Evolutionary conservation across 1,140 invertebrate genomes (phyloP).

Genomic region (Cyclargus thomasi): DNA sequence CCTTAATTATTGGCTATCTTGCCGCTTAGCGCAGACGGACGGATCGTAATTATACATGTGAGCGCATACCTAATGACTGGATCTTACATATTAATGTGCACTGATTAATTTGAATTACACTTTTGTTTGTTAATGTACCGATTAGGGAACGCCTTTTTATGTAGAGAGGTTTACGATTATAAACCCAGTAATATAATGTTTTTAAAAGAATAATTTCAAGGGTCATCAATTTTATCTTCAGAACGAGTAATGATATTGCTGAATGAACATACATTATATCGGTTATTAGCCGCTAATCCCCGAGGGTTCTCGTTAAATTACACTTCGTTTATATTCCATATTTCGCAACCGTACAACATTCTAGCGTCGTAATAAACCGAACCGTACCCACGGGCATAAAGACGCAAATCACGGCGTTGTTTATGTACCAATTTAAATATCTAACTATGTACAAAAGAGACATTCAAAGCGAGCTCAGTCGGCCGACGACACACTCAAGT

Average conservation of each 20-base stretch:
- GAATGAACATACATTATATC: no score
- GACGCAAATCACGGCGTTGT: not conserved
- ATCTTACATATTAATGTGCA: not conserved
- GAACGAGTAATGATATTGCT: no score
- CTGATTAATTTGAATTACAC: not conserved
- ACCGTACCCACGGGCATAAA: not conserved
- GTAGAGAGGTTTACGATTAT: not conserved
- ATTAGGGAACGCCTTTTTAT: not conserved
- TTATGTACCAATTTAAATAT: slow-evolving; percentile 12
- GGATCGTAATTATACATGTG: slow-evolving; percentile 22
- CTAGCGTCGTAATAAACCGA: not conserved
- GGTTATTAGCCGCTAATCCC: no score
- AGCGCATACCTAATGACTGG: slow-evolving; percentile 2
- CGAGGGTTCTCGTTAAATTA: no score
- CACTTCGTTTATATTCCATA: not conserved
- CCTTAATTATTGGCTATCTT: slow-evolving; percentile 33
- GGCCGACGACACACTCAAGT: slow-evolving; percentile 65
- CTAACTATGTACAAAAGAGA: slow-evolving; percentile 18
- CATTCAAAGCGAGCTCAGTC: slow-evolving; percentile 25
- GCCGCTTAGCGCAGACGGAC: slow-evolving; percentile 28
- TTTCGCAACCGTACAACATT: not conserved
- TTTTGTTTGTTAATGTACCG: slow-evolving; percentile 1
- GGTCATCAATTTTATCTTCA: no score
- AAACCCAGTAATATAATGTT: not conserved
- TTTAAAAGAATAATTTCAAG: no score